Conservation (phyloP, 92 coral and sea anemone genomes). For the Umimayanthus kanabou region DNA sequence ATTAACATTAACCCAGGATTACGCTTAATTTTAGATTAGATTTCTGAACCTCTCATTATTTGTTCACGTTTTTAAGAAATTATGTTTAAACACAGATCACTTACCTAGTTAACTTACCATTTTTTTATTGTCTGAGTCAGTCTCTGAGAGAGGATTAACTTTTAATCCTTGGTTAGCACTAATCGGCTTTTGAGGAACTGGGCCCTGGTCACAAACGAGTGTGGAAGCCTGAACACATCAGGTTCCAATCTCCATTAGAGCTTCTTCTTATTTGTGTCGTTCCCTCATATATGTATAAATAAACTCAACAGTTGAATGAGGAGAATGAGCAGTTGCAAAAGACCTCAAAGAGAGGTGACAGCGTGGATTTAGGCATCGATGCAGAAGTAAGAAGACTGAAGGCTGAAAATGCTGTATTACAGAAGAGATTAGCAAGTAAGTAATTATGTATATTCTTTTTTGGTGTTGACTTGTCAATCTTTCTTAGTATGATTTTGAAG, state of each 20-base stretch:
- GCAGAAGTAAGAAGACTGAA: conserved; percentile 80
- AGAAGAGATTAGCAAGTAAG: conserved; percentile 87
- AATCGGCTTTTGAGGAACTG: no score
- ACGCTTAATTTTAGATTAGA: no score
- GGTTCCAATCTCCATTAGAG: neutral
- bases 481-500: neutral
- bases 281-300: neutral
- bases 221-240: neutral
- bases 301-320: conserved; percentile 66
- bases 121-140: no score
- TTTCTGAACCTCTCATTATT: no score
- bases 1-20: no score
- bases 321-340: conserved; percentile 72
- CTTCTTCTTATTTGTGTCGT: neutral
- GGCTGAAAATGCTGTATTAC: conserved; percentile 96
- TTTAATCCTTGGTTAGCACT: no score
- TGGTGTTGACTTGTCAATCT: neutral
- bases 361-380: conserved; percentile 55
- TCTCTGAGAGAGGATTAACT: no score
- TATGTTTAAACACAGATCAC: no score
- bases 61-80: no score
- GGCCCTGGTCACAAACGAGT: no score
- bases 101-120: no score
- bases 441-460: neutral
- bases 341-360: conserved; percentile 65